Conservation (phyloP, 2,113 vertebrate species). For the Corvus cornix region DNA sequence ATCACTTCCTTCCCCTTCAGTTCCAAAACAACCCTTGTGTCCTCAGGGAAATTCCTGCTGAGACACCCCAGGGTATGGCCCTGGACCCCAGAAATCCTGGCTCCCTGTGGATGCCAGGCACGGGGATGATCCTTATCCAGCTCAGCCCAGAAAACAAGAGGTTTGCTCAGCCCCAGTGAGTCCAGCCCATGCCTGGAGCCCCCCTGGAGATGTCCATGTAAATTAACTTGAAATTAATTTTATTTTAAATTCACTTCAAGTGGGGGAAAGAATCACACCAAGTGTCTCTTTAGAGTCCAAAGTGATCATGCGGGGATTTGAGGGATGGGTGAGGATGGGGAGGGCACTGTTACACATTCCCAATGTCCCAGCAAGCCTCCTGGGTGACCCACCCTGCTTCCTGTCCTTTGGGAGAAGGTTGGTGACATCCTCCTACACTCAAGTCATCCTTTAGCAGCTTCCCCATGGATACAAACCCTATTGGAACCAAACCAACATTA, state of each 20-base stretch:
- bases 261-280: not conserved
- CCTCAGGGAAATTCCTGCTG: accelerated
- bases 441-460: not conserved
- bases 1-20: slow-evolving; percentile 23
- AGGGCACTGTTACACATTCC: not conserved
- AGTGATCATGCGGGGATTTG: accelerated
- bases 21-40: not conserved
- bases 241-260: not conserved
- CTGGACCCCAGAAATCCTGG: not conserved
- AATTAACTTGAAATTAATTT: not conserved
- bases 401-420: not conserved
- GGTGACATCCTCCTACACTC: not conserved
- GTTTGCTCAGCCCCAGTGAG: not conserved
- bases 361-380: not conserved
- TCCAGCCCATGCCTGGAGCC: accelerated
- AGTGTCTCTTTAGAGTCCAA: not conserved
- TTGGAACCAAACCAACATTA: not conserved
- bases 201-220: not conserved
- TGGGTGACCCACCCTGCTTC: not conserved
- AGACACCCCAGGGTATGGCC: accelerated
- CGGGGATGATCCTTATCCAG: not conserved
- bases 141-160: not conserved
- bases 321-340: not conserved
- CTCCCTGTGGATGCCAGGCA: not conserved
- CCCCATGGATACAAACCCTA: not conserved